These are phyloP conservation scores for Thymelicus lineola DNA, from an alignment of 2,888 invertebrate species.

Conservation along the genomic window DNA sequence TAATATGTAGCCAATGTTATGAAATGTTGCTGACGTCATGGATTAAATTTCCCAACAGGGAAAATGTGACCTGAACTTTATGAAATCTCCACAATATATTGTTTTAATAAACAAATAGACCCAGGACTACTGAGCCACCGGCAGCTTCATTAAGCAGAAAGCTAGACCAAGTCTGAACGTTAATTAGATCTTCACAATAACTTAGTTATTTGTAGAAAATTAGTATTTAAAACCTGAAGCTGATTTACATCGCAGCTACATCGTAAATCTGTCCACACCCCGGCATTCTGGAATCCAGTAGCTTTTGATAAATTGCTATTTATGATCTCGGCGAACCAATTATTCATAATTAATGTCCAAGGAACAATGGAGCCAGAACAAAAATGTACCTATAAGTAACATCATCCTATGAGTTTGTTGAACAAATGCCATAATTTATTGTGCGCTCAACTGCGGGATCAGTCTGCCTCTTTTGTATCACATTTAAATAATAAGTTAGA, in stretches of 20 bases:
- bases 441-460: conserved; percentile 61
- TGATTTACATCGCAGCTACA: conserved; percentile 25
- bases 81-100: background rate
- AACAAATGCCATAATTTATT: conserved; percentile 60
- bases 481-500: conserved; percentile 45
- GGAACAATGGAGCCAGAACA: conserved; percentile 26
- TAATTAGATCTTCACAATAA: background rate
- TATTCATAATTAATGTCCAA: conserved; percentile 34
- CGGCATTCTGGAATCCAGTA: conserved; percentile 28
- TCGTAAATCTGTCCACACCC: conserved; percentile 35
- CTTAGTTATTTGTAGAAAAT: background rate
- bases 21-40: conserved; percentile 44
- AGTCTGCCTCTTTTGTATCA: conserved; percentile 56
- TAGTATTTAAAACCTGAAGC: conserved; percentile 3
- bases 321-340: conserved; percentile 16
- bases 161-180: too few relatives aligned
- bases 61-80: background rate
- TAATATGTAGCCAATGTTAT: conserved; percentile 28
- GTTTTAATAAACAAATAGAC: background rate
- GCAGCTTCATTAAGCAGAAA: background rate
- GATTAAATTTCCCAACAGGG: conserved; percentile 11
- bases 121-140: too few relatives aligned
- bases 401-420: conserved; percentile 45
- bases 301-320: conserved; percentile 34
- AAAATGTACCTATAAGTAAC: conserved; percentile 35